These are phyloP conservation scores for Diorhabda elongata DNA, from an alignment of 1,140 invertebrate genomes.

Conservation along the genomic window DNA sequence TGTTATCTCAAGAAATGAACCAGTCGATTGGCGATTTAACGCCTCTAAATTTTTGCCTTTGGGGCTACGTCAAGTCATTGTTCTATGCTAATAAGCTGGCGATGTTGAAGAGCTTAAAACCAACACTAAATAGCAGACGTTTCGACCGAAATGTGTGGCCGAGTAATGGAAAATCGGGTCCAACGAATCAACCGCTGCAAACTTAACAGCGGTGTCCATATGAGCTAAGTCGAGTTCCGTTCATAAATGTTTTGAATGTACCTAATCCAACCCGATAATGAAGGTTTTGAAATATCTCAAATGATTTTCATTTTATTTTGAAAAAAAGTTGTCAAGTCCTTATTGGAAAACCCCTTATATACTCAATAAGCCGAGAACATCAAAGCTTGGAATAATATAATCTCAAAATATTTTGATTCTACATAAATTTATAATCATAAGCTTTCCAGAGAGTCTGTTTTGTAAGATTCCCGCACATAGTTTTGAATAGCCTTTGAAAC, in stretches of 20 bases:
- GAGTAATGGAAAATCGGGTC: background rate
- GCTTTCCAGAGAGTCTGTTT: too few species aligned
- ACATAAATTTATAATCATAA: too few species aligned
- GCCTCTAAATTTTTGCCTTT: background rate
- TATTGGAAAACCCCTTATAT: background rate
- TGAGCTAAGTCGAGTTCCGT: background rate
- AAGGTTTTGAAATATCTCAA: background rate
- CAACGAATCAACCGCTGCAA: background rate
- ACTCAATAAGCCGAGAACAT: too few species aligned
- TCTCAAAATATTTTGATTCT: too few species aligned
- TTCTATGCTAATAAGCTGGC: background rate
- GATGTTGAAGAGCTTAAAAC: background rate
- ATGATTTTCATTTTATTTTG: too few species aligned
- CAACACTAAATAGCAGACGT: background rate
- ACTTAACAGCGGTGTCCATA: background rate
- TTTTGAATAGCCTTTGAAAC: too few species aligned
- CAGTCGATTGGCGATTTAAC: conserved; percentile 3
- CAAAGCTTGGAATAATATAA: too few species aligned
- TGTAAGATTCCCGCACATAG: too few species aligned
- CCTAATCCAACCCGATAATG: background rate
- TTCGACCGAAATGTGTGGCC: conserved; percentile 3
- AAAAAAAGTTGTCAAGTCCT: too few species aligned
- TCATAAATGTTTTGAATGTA: background rate
- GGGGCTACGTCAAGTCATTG: background rate
- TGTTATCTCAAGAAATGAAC: background rate